Percentiles rank a stretch among this genome's conserved stretches.
Evolutionary conservation across 1,140 invertebrate species (phyloP).

Genomic region (Oncopodura yosiiana): DNA sequence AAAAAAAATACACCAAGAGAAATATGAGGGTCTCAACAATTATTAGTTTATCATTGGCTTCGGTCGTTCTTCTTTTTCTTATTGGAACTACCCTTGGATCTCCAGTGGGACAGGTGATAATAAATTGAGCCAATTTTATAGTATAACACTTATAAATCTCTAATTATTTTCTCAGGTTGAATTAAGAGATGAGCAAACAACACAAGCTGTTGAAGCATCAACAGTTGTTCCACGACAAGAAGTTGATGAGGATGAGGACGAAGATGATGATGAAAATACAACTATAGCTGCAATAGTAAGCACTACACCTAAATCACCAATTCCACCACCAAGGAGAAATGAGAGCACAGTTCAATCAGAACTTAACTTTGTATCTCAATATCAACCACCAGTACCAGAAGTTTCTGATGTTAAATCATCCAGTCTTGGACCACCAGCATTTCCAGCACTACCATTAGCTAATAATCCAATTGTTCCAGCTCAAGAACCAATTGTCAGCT

Average conservation of each 20-base stretch:
- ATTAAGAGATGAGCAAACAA: not conserved
- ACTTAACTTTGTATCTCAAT: constrained; percentile 5
- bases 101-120: not conserved
- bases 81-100: not conserved
- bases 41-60: not conserved
- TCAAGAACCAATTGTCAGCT: not conserved
- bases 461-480: not conserved
- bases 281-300: not conserved
- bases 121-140: not conserved
- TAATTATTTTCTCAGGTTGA: not conserved
- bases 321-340: not conserved
- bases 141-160: not conserved
- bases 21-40: not conserved
- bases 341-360: constrained; percentile 4
- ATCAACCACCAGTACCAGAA: not conserved
- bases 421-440: too few species aligned
- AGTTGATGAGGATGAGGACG: not conserved
- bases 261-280: not conserved
- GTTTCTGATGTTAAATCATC: too few species aligned
- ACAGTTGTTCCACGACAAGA: not conserved
- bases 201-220: not conserved
- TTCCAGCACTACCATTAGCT: too few species aligned
- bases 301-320: not conserved
- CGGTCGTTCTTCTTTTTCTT: not conserved
- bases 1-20: not conserved